Base-by-base conservation (phyloP, 2,797 vertebrate species). In the Sebastes hubbsi region DNA sequence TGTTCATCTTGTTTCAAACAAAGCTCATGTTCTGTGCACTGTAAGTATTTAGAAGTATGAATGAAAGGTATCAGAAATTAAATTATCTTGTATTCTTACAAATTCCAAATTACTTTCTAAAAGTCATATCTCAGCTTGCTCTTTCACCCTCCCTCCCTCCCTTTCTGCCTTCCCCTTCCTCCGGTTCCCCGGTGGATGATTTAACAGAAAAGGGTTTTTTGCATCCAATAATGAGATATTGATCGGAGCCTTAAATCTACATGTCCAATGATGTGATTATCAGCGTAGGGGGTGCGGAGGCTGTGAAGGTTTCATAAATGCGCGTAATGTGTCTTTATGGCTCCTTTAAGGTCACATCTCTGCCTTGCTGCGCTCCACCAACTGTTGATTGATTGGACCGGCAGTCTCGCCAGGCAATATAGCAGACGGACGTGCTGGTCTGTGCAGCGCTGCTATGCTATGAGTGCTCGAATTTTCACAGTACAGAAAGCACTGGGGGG, bases 171-270 rank as follows among this genome's bases (percentile, higher is more conserved):
- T 62, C 29, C 49, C 77, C 69, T 38, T 59, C 63, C 52, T 80
- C n/a, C 5, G 4, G 67, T 71, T 80, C 62, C 36, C 54, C 22
- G n/a, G 55, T 32, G 49, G 78, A 83, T 65, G 63, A 88, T 85
- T 87, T 76, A 78, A 61, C 77, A 82, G 70, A 89, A 84, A 84
- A 54, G 24, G 24, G 38, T 8, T 59, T 90, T 92, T 86, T 90
- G 85, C 87, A 93, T 90, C 16, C 70, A 84, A 82, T 93, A 91
- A 92, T 91, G 81, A 88, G 80, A 84, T 93, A 94, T 92, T 55
- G 91, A 95, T 92, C 72, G 5, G 46, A 27, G 64, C 18, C 65
- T 87, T 79, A 80, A 85, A 88, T 81, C 86, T 74, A 30, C 46
- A 46, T 82, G 78, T 70, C 67, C 82, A 73, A 67, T 61, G 66